A percentile compares a stretch with the other conserved stretches of the same genome.
These are phyloP conservation scores for Ptychochromis oligacanthus DNA, from an alignment of 2,113 vertebrate genomes.

Conservation along the genomic window DNA sequence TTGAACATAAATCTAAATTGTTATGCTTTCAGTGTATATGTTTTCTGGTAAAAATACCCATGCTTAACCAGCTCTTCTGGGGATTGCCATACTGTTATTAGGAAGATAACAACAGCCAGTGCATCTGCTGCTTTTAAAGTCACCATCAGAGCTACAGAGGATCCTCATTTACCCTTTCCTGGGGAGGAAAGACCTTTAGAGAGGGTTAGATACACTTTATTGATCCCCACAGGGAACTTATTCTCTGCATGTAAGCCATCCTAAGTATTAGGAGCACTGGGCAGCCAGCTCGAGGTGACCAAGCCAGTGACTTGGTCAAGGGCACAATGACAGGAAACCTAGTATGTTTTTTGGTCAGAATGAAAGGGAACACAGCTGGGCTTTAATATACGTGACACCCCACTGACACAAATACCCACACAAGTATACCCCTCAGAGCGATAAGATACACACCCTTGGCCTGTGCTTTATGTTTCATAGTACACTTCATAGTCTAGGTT, in stretches of 20 bases:
- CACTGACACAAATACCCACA: slow-evolving; percentile 24
- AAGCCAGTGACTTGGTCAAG: neutral
- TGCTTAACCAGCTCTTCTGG: slow-evolving; percentile 9
- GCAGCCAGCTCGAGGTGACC: neutral
- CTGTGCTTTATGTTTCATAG: slow-evolving; percentile 29
- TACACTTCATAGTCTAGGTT: slow-evolving; percentile 53
- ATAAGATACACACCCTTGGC: slow-evolving; percentile 18
- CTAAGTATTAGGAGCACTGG: neutral
- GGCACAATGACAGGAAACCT: too few relatives aligned
- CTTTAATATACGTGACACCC: slow-evolving; percentile 2
- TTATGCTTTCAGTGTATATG: neutral
- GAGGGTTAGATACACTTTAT: neutral
- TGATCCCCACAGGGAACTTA: neutral
- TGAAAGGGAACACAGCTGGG: slow-evolving; percentile 23
- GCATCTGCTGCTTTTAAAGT: slow-evolving; percentile 23
- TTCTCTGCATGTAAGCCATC: neutral
- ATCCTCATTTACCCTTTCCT: neutral
- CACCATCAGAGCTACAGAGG: slow-evolving; percentile 5
- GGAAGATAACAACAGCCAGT: slow-evolving; percentile 20
- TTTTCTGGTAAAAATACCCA: slow-evolving; percentile 12
- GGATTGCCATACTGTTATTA: slow-evolving; percentile 25
- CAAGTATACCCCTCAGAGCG: slow-evolving; percentile 6
- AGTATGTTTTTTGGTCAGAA: too few relatives aligned
- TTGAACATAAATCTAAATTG: slow-evolving; percentile 1
- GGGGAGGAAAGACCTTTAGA: slow-evolving; percentile 5